A percentile compares a stretch with the other conserved stretches of the same genome.
phyloP scores from a whole-genome alignment of 2,888 invertebrate species.

The Melangyna quadrimaculata region DNA sequence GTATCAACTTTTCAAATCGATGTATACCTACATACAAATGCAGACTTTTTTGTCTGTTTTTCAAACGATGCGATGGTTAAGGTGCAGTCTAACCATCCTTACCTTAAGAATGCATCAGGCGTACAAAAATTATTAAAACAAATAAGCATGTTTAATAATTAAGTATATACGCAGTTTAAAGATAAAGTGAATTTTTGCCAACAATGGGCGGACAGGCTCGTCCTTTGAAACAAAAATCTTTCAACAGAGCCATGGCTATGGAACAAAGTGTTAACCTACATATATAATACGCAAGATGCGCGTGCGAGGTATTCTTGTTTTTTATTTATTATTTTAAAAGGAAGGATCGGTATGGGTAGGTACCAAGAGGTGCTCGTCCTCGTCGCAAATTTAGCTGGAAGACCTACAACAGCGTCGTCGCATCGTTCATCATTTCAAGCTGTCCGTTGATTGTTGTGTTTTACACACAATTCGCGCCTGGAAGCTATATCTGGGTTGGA shows the following conservation, averaged over 20 bases:
- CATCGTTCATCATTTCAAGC: conserved; percentile 67
- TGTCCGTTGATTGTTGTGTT: conserved; percentile 70
- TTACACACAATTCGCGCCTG: conserved; percentile 71
- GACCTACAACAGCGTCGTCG: conserved; percentile 65
- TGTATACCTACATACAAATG: background rate
- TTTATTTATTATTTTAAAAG: background rate
- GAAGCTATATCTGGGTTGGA: conserved; percentile 62
- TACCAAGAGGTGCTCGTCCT: background rate
- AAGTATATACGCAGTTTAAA: too few relatives aligned
- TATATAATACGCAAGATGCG: conserved; percentile 41
- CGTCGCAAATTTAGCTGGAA: background rate
- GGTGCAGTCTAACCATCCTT: background rate
- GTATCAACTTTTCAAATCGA: conserved; percentile 52
- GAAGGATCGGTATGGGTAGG: conserved; percentile 6
- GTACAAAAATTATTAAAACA: conserved; percentile 72
- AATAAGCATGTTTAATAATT: conserved; percentile 72
- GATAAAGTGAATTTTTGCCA: conserved; percentile 69
- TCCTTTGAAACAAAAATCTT: background rate
- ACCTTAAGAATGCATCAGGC: background rate
- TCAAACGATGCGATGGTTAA: background rate
- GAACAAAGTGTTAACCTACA: conserved; percentile 63
- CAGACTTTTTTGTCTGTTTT: background rate
- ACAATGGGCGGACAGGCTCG: conserved; percentile 71
- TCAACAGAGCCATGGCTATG: background rate
- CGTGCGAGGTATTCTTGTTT: conserved; percentile 49